Conservation (phyloP, 1,140 invertebrate species). For the Tetragonula clypearis region DNA sequence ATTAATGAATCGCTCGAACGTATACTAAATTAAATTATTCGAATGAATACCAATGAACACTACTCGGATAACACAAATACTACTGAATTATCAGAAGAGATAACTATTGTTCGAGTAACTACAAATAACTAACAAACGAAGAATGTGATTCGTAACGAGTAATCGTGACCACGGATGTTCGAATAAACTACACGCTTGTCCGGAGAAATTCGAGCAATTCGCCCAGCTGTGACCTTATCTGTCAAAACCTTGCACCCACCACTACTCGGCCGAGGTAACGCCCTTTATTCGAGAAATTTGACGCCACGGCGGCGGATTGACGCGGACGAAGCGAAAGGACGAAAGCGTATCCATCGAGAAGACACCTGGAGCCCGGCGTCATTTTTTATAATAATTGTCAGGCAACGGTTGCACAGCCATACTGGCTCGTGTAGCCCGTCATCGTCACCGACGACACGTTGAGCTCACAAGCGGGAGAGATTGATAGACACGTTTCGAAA, state of each 20-base stretch:
- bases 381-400: slow-evolving; percentile 72
- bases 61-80: no score
- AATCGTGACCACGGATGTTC: neutral
- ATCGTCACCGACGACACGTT: neutral
- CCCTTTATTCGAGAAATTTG: neutral
- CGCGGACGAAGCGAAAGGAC: neutral
- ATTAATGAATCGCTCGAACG: no score
- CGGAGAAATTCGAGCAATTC: neutral
- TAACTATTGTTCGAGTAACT: no score
- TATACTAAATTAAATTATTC: no score
- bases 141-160: no score
- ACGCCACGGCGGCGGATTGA: neutral
- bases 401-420: neutral
- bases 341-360: neutral
- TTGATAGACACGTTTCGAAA: slow-evolving; percentile 53
- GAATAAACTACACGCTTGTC: neutral
- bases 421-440: neutral
- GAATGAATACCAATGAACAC: no score
- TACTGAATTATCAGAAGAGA: no score
- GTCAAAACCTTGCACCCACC: neutral
- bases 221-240: neutral
- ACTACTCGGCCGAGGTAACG: neutral
- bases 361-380: slow-evolving; percentile 44
- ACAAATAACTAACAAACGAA: no score
- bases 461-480: slow-evolving; percentile 22